Percentiles rank a stretch among this genome's conserved stretches.
These are phyloP conservation scores for Delia radicum DNA, from an alignment of 1,140 invertebrate species.

Conservation along the genomic window DNA sequence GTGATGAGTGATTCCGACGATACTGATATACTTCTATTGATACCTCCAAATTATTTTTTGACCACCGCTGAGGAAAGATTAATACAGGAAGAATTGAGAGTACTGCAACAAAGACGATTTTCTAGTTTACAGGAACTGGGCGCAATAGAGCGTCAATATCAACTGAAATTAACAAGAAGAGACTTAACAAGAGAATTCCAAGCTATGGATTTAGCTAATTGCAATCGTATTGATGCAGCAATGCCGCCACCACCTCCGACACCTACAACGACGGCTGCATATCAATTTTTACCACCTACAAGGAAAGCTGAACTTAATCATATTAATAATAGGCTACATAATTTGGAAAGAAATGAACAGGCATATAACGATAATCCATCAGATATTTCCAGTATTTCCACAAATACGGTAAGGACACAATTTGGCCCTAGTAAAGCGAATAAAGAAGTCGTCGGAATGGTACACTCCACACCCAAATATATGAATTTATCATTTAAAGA, in stretches of 20 bases:
- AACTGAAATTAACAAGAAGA: slow-evolving; percentile 9
- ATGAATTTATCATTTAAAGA: background rate
- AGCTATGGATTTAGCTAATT: slow-evolving; percentile 39
- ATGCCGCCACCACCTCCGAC: background rate
- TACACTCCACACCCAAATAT: slow-evolving; percentile 48
- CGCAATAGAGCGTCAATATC: slow-evolving; percentile 4
- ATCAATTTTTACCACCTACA: slow-evolving; percentile 43
- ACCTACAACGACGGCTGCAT: slow-evolving; percentile 37
- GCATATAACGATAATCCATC: slow-evolving; percentile 35
- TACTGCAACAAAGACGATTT: background rate
- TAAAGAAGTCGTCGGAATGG: slow-evolving; percentile 31
- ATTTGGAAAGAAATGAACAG: slow-evolving; percentile 28
- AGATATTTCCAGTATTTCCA: slow-evolving; percentile 49
- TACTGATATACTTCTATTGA: slow-evolving; percentile 74
- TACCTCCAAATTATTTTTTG: slow-evolving; percentile 73
- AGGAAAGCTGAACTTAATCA: slow-evolving; percentile 47
- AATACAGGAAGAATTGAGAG: slow-evolving; percentile 8
- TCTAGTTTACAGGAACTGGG: background rate
- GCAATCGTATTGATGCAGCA: background rate
- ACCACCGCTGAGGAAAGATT: slow-evolving; percentile 24
- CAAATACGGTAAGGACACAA: slow-evolving; percentile 41
- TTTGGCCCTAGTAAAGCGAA: slow-evolving; percentile 10
- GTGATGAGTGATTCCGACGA: slow-evolving; percentile 82
- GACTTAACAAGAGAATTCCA: slow-evolving; percentile 20
- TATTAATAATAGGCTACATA: slow-evolving; percentile 42